phyloP scores from a whole-genome alignment of 2,888 invertebrate genomes.

The Smittia aterrima region DNA sequence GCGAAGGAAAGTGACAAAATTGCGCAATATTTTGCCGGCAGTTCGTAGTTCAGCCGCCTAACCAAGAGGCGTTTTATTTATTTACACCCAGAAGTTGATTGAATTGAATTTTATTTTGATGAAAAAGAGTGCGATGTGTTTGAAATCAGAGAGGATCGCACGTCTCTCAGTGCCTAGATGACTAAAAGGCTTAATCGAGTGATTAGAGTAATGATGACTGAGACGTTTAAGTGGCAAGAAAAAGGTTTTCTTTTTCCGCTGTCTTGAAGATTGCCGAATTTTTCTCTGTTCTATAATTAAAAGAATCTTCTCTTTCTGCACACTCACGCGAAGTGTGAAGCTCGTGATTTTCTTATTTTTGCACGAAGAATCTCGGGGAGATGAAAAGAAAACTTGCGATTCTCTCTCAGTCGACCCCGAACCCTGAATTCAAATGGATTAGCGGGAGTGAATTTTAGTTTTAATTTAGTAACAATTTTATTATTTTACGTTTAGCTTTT shows the following conservation, averaged over 20 bases:
- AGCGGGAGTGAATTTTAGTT: conserved; percentile 27
- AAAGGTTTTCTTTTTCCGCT: not conserved
- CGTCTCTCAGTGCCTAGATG: not conserved
- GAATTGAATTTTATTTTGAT: not conserved
- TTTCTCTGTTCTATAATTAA: conserved; percentile 17
- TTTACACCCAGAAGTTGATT: conserved; percentile 9
- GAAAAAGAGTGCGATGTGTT: not conserved
- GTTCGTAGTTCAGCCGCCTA: not conserved
- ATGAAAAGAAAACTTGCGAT: not conserved
- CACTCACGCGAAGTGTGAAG: conserved; percentile 17
- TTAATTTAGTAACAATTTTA: conserved; percentile 31
- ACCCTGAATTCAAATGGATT: conserved; percentile 46
- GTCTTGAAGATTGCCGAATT: conserved; percentile 4
- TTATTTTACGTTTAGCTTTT: not conserved
- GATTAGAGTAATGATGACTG: not conserved
- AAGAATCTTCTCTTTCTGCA: conserved; percentile 14
- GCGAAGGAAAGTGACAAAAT: not conserved
- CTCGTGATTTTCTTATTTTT: conserved; percentile 17
- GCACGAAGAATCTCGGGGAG: not conserved
- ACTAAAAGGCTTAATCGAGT: not conserved
- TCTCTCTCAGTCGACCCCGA: conserved; percentile 51
- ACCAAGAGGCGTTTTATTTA: not conserved
- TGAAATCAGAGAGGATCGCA: not conserved
- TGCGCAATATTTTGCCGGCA: not conserved
- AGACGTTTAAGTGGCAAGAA: not conserved